phyloP scores from a whole-genome alignment of 2,888 invertebrate species.

The Ferrisia virgata region DNA sequence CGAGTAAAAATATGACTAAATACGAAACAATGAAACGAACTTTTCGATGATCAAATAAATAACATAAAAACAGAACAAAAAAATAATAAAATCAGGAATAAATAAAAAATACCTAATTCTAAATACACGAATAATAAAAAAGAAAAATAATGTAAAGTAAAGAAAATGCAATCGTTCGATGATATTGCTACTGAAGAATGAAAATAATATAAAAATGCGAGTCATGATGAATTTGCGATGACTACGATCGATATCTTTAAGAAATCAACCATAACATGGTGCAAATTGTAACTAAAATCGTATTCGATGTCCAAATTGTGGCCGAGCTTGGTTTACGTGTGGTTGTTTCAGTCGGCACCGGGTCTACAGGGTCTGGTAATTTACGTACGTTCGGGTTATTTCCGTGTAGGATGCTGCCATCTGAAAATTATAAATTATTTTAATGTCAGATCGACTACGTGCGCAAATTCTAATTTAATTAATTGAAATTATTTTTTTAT shows the following conservation, averaged over 20 bases:
- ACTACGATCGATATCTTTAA: background rate
- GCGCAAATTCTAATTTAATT: no score
- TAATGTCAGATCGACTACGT: no score
- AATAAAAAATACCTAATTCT: background rate
- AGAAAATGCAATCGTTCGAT: constrained; percentile 18
- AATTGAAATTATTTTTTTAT: no score
- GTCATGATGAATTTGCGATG: background rate
- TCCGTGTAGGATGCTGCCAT: background rate
- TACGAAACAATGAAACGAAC: background rate
- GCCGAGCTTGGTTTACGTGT: background rate
- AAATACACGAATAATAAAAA: background rate
- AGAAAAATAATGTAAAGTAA: background rate
- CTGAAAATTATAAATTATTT: background rate
- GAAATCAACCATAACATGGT: background rate
- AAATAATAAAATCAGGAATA: constrained; percentile 24
- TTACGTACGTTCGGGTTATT: background rate
- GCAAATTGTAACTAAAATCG: background rate
- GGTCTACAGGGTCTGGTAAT: background rate
- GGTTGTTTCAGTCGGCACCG: background rate
- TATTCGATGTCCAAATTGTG: background rate
- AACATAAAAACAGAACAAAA: background rate
- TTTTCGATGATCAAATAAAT: background rate
- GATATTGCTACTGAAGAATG: constrained; percentile 13
- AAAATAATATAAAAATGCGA: background rate
- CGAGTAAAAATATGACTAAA: constrained; percentile 5